Base-by-base conservation (phyloP, 2,113 vertebrate genomes). In the Ictalurus punctatus region DNA sequence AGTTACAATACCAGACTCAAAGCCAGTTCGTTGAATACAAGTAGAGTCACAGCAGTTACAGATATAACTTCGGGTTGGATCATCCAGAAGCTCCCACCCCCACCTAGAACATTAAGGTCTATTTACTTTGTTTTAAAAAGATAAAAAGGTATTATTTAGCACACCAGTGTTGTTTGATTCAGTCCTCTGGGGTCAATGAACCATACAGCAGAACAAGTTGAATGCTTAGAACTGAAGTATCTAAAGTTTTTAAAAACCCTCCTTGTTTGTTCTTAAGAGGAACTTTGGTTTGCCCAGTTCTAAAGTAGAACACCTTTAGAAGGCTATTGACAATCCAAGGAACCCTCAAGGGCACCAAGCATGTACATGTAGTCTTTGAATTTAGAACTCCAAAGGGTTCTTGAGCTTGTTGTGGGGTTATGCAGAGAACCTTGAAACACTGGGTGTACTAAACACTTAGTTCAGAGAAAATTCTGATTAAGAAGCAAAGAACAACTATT, bases 21-120 rank as follows among this genome's bases (percentile, higher is more conserved):
- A 1, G 25, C 58, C 54, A 0, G 25, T 58, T 21, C 23, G 44
- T 34, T 61, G 14, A 0, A 37, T 9, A 89, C 94, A 96, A 59
- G 17, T 91, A 1, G 93, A 90, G 0, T 95, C 94, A 88, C 95
- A 96, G 90, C 95, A 96, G 63, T 91, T 89, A 85, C 95, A 96
- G 0, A 94, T 10, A 13, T 74, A 58, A 69, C 88, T 95, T 0
- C 86, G 83, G 0, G 91, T 67, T 6, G 91, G 71, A 52, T 95
- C 91, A 58, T 95, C 95, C 69, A 95, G 89, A 17, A 95, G 87
- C 86, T 92, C 91, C 95, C 95, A 96, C 23, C 90, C 91, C 95
- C 95, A 96, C n/a, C 90, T 91, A 17, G 1, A 63, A 87, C 63
- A 89, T 40, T 19, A 34, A 30, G 0, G 8, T 19, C 1, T 19